These are phyloP conservation scores for Galemys pyrenaicus DNA, from an alignment of 2,113 vertebrate species.

Conservation along the genomic window DNA sequence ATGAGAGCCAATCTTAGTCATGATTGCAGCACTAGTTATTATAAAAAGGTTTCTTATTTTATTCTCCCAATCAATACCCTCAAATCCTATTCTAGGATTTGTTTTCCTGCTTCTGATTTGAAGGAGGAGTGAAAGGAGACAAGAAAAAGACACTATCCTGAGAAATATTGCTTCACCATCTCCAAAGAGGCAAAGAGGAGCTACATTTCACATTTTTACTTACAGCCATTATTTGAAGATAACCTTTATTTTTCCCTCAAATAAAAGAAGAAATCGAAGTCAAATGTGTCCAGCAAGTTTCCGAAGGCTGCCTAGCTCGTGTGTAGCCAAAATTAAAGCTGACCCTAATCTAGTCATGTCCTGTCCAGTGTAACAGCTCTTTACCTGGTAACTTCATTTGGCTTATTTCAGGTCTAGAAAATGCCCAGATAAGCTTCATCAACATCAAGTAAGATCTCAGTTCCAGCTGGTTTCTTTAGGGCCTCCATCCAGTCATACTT, in stretches of 20 bases:
- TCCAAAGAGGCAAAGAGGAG: not conserved
- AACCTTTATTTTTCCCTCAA: constrained; percentile 10
- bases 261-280: constrained; percentile 38
- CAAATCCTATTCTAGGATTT: not conserved
- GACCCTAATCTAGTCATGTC: not conserved
- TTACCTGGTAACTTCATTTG: not conserved
- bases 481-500: not conserved
- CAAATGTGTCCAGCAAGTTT: not conserved
- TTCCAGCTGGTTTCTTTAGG: not conserved
- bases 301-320: not conserved
- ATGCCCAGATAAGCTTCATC: constrained; percentile 1
- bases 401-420: not conserved
- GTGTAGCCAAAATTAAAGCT: not conserved
- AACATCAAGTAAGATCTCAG: not conserved
- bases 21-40: constrained; percentile 50
- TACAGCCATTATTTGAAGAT: not conserved
- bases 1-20: constrained; percentile 65
- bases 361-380: not conserved
- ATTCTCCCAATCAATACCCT: constrained; percentile 19
- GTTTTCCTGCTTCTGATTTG: constrained; percentile 47
- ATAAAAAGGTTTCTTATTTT: constrained; percentile 66
- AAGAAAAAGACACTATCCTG: not conserved
- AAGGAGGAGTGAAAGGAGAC: not conserved
- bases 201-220: not conserved
- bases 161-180: constrained; percentile 10